These are phyloP conservation scores for Cladopsammia gracilis DNA, from an alignment of 64 coral and sea anemone species.

Conservation along the genomic window DNA sequence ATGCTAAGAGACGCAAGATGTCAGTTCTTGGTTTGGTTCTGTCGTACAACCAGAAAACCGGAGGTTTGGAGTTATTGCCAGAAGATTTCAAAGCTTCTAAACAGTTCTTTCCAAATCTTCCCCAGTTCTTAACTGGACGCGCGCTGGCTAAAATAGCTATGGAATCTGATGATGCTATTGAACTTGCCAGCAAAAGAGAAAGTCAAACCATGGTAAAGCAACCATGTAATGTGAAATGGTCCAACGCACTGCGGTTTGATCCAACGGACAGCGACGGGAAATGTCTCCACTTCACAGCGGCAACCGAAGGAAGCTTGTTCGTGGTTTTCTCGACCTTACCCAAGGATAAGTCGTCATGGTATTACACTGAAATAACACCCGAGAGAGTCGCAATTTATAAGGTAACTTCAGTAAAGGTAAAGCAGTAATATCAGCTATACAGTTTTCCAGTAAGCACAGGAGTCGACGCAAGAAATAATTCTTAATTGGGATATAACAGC, in stretches of 20 bases:
- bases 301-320: slow-evolving; percentile 28
- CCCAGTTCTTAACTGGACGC: not conserved
- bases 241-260: slow-evolving; percentile 62
- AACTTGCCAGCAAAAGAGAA: not conserved
- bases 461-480: too few species aligned
- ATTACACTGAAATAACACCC: slow-evolving; percentile 42
- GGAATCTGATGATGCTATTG: not conserved
- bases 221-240: slow-evolving; percentile 59
- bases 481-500: too few species aligned
- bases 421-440: too few species aligned
- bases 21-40: slow-evolving; percentile 69
- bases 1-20: slow-evolving; percentile 21
- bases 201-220: too few species aligned
- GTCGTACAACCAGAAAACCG: slow-evolving; percentile 17
- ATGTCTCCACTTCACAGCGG: slow-evolving; percentile 75
- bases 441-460: too few species aligned
- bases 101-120: slow-evolving; percentile 1
- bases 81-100: slow-evolving; percentile 31
- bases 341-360: slow-evolving; percentile 36
- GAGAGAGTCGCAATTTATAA: slow-evolving; percentile 39
- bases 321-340: slow-evolving; percentile 58
- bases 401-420: not conserved
- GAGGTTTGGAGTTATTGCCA: not conserved
- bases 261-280: slow-evolving; percentile 43
- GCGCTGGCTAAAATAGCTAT: not conserved